A percentile compares a stretch with the other conserved stretches of the same genome.
Conservation (phyloP, 35 echinoderm and acorn worm genomes). For the Apostichopus parvimensis region DNA sequence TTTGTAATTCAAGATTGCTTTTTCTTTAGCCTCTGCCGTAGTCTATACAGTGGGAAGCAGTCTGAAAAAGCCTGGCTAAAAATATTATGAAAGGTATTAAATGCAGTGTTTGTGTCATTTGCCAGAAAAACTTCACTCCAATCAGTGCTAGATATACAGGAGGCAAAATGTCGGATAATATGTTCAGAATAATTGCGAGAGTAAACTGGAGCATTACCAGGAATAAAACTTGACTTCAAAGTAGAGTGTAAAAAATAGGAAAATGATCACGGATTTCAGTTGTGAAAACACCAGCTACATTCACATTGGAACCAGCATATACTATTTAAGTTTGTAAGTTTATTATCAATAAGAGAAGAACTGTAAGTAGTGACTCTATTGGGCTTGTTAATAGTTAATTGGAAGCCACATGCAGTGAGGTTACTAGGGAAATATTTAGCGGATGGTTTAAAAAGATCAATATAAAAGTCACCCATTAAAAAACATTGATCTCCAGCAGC, state of each 20-base stretch:
- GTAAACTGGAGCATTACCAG: neutral
- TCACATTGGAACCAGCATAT: too few relatives aligned
- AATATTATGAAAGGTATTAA: too few relatives aligned
- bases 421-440: neutral
- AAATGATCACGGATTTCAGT: too few relatives aligned
- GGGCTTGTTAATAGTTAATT: neutral
- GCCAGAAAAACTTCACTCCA: neutral
- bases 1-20: too few relatives aligned
- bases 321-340: neutral
- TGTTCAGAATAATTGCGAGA: conserved; percentile 1
- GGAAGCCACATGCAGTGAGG: neutral
- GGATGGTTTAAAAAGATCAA: neutral
- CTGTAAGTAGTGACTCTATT: neutral
- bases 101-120: neutral
- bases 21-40: neutral
- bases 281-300: too few relatives aligned
- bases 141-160: neutral
- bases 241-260: too few relatives aligned
- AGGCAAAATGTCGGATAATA: neutral
- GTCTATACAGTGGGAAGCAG: neutral
- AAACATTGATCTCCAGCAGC: neutral
- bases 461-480: conserved; percentile 1
- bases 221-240: too few relatives aligned
- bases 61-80: neutral
- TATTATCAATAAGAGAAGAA: too few relatives aligned